Evolutionary conservation across 2,113 vertebrate species (phyloP), one percentile per base, ranked within the genome.

Genomic region (Onychostoma macrolepis): DNA sequence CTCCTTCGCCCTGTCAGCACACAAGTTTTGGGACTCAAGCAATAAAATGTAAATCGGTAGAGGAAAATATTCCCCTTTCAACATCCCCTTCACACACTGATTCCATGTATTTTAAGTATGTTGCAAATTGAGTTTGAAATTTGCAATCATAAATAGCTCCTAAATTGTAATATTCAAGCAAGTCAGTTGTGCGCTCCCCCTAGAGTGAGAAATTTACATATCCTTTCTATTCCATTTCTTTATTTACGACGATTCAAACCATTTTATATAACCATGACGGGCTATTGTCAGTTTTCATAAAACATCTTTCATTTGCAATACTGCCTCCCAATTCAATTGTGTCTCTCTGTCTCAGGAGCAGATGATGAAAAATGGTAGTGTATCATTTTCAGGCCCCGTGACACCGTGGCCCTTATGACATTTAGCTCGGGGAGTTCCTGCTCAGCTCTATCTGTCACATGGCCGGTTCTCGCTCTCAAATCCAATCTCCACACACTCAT

Each of bases 301-400:
- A 89, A 72, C 86, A 81, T 82, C 86, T 88, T 88, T 86, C 88
- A 90, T 90, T 89, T 90, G 88, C 86, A 88, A 89, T 71, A 56
- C 65, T 38, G 80, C 86, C 65, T 86, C 80, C 65, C 80, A 80
- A 88, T 90, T 85, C 86, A 83, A 89, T 89, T 76, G 80, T 24
- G 58, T 67, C n/a, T 86, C 71, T 87, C 88, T 67, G 72, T 89
- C 88, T 85, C 63, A 7, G 48, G 67, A 76, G 84, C 86, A 80
- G 89, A 88, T 88, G 89, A 89, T 88, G 89, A 89, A 88, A 89
- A 88, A 86, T 84, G 86, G 86, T 84, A 69, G 72, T 85, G 61
- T 56, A 71, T 84, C 65, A 41, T 53, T 83, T 82, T 77, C 80
- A 63, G 86, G 71, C 71, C 83, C 75, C 41, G 33, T 45, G 86